Evolutionary conservation across 2,888 invertebrate genomes (phyloP).

Genomic region (Lamellibrachia columna): DNA sequence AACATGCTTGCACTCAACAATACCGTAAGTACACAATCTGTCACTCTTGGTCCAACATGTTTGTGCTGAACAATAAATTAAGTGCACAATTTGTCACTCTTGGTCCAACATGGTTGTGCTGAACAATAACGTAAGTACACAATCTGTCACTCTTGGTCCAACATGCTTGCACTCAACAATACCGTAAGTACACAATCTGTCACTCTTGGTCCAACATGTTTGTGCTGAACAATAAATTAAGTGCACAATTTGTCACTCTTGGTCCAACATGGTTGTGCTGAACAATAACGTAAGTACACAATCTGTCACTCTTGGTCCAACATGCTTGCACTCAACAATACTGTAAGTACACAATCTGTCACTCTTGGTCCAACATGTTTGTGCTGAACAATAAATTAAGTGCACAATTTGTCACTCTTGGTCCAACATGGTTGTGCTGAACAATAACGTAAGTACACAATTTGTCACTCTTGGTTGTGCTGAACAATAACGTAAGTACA

Average conservation of each 20-base stretch:
- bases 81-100: too few species aligned
- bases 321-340: constrained; percentile 51
- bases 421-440: constrained; percentile 68
- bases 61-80: too few species aligned
- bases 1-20: constrained; percentile 51
- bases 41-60: too few species aligned
- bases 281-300: too few species aligned
- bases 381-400: too few species aligned
- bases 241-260: background rate
- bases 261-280: constrained; percentile 51
- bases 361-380: too few species aligned
- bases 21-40: too few species aligned
- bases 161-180: constrained; percentile 52
- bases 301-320: too few species aligned
- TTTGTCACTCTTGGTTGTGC: constrained; percentile 44
- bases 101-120: constrained; percentile 67
- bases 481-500: constrained; percentile 43
- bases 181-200: background rate
- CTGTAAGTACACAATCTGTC: too few species aligned
- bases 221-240: constrained; percentile 53
- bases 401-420: too few species aligned
- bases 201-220: too few species aligned
- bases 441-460: constrained; percentile 60
- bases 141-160: background rate
- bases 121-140: constrained; percentile 64